phyloP scores from a whole-genome alignment of 2,888 invertebrate species.

The Lottia gigantea region DNA sequence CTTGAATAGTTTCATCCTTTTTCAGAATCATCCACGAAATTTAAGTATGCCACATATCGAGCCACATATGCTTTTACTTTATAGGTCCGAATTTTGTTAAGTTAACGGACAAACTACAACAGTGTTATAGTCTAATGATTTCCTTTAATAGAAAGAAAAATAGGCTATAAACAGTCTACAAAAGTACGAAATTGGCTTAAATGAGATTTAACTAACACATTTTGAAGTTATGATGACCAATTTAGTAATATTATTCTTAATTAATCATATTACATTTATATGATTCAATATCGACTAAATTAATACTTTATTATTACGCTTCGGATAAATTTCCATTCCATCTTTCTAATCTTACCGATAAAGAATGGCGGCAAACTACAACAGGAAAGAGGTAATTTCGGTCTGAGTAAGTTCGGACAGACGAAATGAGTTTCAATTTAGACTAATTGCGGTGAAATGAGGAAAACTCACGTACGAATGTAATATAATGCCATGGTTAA shows the following conservation, averaged over 20 bases:
- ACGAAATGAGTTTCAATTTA: conserved; percentile 32
- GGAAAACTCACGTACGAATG: conserved; percentile 22
- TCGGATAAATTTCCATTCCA: neutral
- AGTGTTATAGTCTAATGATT: too few relatives aligned
- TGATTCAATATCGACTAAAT: conserved; percentile 5
- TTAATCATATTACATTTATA: neutral
- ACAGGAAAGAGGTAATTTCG: conserved; percentile 30
- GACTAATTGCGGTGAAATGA: conserved; percentile 26
- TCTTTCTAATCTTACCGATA: conserved; percentile 13
- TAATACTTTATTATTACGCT: conserved; percentile 7
- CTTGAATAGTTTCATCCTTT: too few relatives aligned
- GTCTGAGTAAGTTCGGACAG: conserved; percentile 22
- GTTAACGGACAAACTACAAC: too few relatives aligned
- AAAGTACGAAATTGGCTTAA: too few relatives aligned
- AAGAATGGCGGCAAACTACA: conserved; percentile 17
- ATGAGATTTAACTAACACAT: too few relatives aligned
- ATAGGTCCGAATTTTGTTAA: too few relatives aligned
- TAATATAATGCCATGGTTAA: conserved; percentile 16
- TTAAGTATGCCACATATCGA: too few relatives aligned
- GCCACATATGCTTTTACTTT: too few relatives aligned
- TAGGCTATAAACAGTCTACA: too few relatives aligned
- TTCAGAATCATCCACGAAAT: too few relatives aligned
- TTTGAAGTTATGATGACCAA: neutral
- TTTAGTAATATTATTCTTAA: conserved; percentile 3
- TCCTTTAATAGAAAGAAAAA: too few relatives aligned